Evolutionary conservation across 2,797 vertebrate species (phyloP).

Genomic region (Dipus sagitta): DNA sequence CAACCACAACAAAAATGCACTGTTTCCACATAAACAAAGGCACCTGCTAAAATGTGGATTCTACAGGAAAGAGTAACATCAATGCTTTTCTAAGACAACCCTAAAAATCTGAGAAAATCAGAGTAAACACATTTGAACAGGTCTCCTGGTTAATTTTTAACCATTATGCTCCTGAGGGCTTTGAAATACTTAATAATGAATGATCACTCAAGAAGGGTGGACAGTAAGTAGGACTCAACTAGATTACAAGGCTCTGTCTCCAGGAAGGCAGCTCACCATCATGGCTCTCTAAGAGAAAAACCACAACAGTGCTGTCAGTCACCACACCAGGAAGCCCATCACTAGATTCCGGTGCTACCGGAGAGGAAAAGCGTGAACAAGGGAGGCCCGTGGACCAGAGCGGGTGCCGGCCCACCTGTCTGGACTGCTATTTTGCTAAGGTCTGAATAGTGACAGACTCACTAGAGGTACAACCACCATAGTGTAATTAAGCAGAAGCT

Average conservation of each 20-base stretch:
- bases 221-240: no score
- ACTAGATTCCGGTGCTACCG: background rate
- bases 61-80: background rate
- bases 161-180: background rate
- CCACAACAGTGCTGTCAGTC: no score
- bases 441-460: no score
- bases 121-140: background rate
- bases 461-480: background rate
- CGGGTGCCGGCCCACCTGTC: background rate
- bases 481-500: rapidly evolving
- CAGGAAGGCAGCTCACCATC: no score
- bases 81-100: background rate
- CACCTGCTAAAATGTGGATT: background rate
- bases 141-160: background rate
- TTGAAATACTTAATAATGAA: background rate
- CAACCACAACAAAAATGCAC: background rate
- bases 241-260: background rate
- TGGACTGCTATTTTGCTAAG: no score
- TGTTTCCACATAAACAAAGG: background rate
- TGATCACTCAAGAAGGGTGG: background rate
- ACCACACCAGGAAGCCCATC: background rate
- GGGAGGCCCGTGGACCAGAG: background rate
- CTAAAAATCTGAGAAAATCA: background rate
- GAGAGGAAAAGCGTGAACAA: background rate
- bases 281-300: background rate